Evolutionary conservation across 2,888 invertebrate genomes (phyloP), one percentile per base, ranked within the genome.

Genomic region (Rutpela maculata): DNA sequence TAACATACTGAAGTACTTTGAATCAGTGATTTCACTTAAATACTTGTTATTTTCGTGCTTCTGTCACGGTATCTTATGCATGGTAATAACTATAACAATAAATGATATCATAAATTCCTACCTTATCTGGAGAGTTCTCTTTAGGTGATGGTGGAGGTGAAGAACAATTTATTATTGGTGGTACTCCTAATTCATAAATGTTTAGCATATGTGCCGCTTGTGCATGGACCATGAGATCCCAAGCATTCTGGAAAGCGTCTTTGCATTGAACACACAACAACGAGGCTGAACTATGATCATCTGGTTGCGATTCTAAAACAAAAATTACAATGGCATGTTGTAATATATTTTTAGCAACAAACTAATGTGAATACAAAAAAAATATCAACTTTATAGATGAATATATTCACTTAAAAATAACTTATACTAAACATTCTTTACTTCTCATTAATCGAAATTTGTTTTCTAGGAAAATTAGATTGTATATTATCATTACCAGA

Each of bases 151-250:
- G 83, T 1, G 87, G 86, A 31, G 89, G 89, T 11, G 89, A 89
- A 15, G 88, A 83, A 83, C 89, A 89, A 74, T 87, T 88, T 35
- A 85, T 86, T 78, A 88, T 83, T 31, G 88, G 80, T 15, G 90
- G 89, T 60, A 90, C 87, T 15, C 93, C 92, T 82, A 93, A 89
- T 88, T 93, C 93, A 89, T 93, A 94, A 83, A 94, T 93, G 88
- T 93, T 93, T 86, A 93, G 89, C 92, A 93, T 93, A 87, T 94
- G 94, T 43, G 93, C 92, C 7, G 93, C 92, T 86, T 94, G 93
- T 74, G 93, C 93, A 87, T 94, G 94, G 18, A 93, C 93, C 93
- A 93, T 93, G 78, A 94, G 89, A 87, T 94, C 93, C 93, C 93
- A 93, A 62, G 93, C 93, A 74, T 92, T 92, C 78, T 91, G 91